Evolutionary conservation across 2,797 vertebrate species (phyloP).

Genomic region (Sebastes nivosus): DNA sequence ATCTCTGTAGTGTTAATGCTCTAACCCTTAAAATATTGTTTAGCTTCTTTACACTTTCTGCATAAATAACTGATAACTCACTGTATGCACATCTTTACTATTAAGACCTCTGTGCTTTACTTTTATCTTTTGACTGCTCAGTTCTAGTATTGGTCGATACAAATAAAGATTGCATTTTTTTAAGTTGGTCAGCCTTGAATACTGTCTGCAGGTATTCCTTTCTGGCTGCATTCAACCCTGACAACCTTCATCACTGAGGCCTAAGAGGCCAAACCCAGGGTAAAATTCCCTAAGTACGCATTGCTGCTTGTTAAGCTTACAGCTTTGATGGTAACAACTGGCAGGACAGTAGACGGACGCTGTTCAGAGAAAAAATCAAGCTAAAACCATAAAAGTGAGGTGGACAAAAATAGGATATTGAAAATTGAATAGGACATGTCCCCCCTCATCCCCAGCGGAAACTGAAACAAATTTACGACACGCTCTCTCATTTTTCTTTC

Average conservation of each 20-base stretch:
- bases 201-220: not conserved
- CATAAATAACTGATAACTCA: not conserved
- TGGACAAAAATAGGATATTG: not conserved
- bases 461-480: not conserved
- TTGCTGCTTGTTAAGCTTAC: not conserved
- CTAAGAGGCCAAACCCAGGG: not conserved
- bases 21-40: not conserved
- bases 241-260: not conserved
- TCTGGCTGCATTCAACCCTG: not conserved
- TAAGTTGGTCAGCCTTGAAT: not conserved
- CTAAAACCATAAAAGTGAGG: not conserved
- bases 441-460: not conserved
- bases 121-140: not conserved
- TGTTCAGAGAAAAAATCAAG: not conserved
- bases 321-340: not conserved
- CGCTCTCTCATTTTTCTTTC: conserved; percentile 10
- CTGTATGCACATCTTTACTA: not conserved
- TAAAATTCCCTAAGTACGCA: not conserved
- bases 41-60: not conserved
- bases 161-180: not conserved
- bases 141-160: not conserved
- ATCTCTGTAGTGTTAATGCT: not conserved
- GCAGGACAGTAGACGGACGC: not conserved
- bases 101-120: not conserved
- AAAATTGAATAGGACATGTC: not conserved